A percentile compares a stretch with the other conserved stretches of the same genome.
Evolutionary conservation across 1,140 invertebrate genomes (phyloP).

Genomic region (Leptinotarsa defecta): DNA sequence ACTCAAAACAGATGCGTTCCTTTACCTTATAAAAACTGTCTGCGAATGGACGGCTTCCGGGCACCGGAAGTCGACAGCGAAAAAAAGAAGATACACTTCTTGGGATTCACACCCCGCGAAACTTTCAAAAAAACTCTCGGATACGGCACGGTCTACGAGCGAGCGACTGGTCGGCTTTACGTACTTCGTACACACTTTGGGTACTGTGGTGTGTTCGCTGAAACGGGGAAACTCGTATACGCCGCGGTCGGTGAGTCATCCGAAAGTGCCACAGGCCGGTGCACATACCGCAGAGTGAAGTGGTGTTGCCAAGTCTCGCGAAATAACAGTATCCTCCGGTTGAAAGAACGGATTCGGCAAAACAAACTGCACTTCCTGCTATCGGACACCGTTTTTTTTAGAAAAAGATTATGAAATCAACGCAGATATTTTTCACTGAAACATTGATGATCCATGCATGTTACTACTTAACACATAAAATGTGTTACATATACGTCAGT

Average conservation of each 20-base stretch:
- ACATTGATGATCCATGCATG: too few species aligned
- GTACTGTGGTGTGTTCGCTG: not conserved
- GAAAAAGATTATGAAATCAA: too few species aligned
- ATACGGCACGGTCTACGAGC: not conserved
- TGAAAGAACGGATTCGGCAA: too few species aligned
- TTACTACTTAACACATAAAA: too few species aligned
- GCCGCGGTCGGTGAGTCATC: constrained; percentile 6
- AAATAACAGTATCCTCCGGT: not conserved
- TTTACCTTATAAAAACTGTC: not conserved
- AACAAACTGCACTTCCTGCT: too few species aligned
- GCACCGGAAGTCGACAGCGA: not conserved
- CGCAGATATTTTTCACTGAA: too few species aligned
- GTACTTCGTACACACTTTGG: constrained; percentile 7
- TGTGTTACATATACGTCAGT: too few species aligned
- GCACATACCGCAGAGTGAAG: not conserved
- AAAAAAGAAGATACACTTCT: not conserved
- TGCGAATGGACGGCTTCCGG: not conserved
- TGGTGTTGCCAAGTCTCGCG: not conserved
- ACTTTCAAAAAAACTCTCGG: constrained; percentile 5
- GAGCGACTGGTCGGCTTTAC: constrained; percentile 7
- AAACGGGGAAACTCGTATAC: constrained; percentile 7
- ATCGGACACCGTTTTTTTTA: too few species aligned
- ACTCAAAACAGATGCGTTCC: not conserved
- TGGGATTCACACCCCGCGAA: constrained; percentile 1
- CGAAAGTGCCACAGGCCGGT: constrained; percentile 7